Percentiles rank a stretch among this genome's conserved stretches.
Conservation (phyloP, 2,113 vertebrate species). For the Chlorodrepanis virens region DNA sequence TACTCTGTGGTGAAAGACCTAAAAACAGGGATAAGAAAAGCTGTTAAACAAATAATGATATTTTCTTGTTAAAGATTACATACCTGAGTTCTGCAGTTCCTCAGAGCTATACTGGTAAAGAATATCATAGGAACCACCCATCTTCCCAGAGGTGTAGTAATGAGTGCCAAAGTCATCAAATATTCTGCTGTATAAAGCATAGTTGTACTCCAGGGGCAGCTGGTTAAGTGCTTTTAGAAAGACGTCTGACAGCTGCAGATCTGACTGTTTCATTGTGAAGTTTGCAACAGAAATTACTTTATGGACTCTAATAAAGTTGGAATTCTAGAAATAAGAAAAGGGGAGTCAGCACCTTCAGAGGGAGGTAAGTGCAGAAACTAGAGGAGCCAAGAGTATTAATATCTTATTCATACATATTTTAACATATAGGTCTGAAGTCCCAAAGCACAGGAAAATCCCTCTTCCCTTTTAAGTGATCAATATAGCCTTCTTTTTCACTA, state of each 20-base stretch:
- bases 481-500: background rate
- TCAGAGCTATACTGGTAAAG: constrained; percentile 88
- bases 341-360: background rate
- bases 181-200: constrained; percentile 86
- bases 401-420: background rate
- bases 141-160: constrained; percentile 84
- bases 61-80: background rate
- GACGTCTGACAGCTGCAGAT: constrained; percentile 81
- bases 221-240: constrained; percentile 85
- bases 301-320: constrained; percentile 85
- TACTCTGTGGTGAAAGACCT: background rate
- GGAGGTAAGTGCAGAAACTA: background rate
- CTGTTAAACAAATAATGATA: background rate
- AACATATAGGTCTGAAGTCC: background rate
- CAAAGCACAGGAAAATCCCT: background rate
- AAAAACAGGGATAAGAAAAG: background rate
- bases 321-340: constrained; percentile 76
- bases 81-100: constrained; percentile 83
- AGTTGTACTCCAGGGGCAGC: constrained; percentile 91
- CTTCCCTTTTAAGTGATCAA: background rate
- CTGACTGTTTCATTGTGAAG: constrained; percentile 79
- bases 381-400: background rate
- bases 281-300: constrained; percentile 85
- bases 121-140: constrained; percentile 89
- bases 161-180: constrained; percentile 92